Base-by-base conservation (phyloP, 2,113 vertebrate genomes). In the Alethe diademata region DNA sequence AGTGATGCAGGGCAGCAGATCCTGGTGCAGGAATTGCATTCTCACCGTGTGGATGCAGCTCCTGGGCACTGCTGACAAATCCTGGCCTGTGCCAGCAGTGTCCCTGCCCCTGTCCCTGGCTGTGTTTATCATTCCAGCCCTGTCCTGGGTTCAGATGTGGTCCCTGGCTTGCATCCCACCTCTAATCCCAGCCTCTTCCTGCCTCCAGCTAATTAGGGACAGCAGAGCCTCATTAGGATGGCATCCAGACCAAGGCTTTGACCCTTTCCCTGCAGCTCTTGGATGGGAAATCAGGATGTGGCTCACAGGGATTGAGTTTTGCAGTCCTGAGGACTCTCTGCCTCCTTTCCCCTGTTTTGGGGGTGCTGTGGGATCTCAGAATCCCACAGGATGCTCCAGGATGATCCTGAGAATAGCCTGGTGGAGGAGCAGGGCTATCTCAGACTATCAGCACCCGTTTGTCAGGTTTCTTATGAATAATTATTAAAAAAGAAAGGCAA, bases 401-500 rank as follows among this genome's bases (percentile, higher is more conserved):
- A 42, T 42, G 40, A 40, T 61, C 40, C 43, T 43, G 43, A 14
- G 66, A 80, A 62, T 13, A 29, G 28, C 53, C 40, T 36, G 4
- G 0, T 14, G 74, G 56, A 19, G 7, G 78, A 79, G 86, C 57
- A 20, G 47, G 33, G n/a, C 78, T 91, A 50, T 94, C 81, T 92
- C 13, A 1, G 78, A 29, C 90, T 60, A 79, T 96, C 90, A 22
- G 74, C 74, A 53, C 28, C 53, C 4, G 48, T 74, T 93, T 88
- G 92, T 82, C 18, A 5, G 74, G 69, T 95, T 97, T 90, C 92
- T 96, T 93, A 72, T 36, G 89, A 96, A 97, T 97, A 97, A 97
- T 97, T 97, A 94, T 91, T 88, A 31, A 72, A 76, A 80, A 69
- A 84, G 70, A 72, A 67, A 50, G 17, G 15, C 50, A 67, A 88